Evolutionary conservation across 2,113 vertebrate species (phyloP).

Genomic region (Epinephelus lanceolatus): DNA sequence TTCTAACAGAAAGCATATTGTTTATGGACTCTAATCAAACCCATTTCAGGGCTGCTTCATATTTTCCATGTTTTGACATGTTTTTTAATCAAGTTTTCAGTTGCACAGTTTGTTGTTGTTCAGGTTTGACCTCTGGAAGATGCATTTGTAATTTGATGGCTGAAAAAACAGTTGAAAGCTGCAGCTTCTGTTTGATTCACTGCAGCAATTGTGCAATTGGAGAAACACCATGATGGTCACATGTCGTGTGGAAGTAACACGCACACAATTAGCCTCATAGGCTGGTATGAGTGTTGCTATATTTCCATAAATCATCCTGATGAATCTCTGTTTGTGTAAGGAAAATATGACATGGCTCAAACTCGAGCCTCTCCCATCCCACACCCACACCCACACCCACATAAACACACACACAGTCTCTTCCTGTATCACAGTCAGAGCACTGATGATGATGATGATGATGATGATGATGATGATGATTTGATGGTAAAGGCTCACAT

Average conservation of each 20-base stretch:
- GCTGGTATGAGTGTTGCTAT: not conserved
- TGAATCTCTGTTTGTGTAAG: not conserved
- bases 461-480: constrained; percentile 10
- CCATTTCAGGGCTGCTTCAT: constrained; percentile 21
- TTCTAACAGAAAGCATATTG: constrained; percentile 17
- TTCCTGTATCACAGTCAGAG: not conserved
- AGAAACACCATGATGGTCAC: not conserved
- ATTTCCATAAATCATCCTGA: not conserved
- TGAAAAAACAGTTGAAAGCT: not conserved
- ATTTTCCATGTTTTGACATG: not conserved
- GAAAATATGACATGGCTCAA: not conserved
- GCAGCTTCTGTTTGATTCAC: not conserved
- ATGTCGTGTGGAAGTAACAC: not conserved
- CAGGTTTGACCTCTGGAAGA: not conserved
- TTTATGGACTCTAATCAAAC: not conserved
- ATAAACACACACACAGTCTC: no score
- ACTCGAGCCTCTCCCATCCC: not conserved
- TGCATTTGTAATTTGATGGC: not conserved
- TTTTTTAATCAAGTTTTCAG: not conserved
- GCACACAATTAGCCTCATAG: not conserved
- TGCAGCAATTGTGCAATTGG: not conserved
- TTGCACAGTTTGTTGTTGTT: not conserved
- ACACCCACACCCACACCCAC: not conserved
- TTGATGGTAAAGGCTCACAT: constrained; percentile 22
- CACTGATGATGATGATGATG: not conserved